Evolutionary conservation across 1,140 invertebrate genomes (phyloP), one percentile per base, ranked within the genome.

Genomic region (Liolophura sinensis): DNA sequence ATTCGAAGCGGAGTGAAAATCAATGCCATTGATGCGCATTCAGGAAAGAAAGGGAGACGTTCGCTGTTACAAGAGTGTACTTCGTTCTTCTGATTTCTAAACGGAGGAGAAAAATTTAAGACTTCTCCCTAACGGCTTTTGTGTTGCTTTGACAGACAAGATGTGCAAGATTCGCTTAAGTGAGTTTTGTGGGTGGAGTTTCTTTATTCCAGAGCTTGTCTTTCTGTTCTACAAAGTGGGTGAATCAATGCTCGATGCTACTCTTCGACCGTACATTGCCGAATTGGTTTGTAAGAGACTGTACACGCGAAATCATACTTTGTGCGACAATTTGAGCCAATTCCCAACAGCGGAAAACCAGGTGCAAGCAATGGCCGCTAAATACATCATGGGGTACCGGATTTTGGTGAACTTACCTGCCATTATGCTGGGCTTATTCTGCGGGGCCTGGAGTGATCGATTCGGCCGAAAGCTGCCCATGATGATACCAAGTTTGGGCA

Each of bases 211-310:
- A 3, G 81, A 81, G 52, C 31, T 81, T 0, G 72, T 83, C n/a
- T 82, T 84, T 66, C 78, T 85, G 63, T 67, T 85, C 1, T 85
- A 79, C 73, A 84, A 85, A 68, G 74, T 79, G 0, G 81, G 80
- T 18, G 80, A 83, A 51, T 77, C 82, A 3, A 75, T 85, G 77
- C 64, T 83, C 47, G 82, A 85, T 50, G 82, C 83, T 22, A 77
- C 76, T 0, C 75, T 78, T 0, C 66, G 80, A 12, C 78, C 83
- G 12, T 83, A 80, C 64, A 74, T 83, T 59, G 72, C 83, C 52
- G 64, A 74, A 49, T 73, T 73, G 15, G 77, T 82, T 7, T 84
- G 82, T 60, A 62, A 73, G 0, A 68, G 77, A 22, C 63, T 68
- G 20, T 80, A 70, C 65, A 67, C 65, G 1, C 15, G 72, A 68